These are phyloP conservation scores for Phenganax subtilis DNA, from an alignment of 92 coral and sea anemone genomes.

Conservation along the genomic window DNA sequence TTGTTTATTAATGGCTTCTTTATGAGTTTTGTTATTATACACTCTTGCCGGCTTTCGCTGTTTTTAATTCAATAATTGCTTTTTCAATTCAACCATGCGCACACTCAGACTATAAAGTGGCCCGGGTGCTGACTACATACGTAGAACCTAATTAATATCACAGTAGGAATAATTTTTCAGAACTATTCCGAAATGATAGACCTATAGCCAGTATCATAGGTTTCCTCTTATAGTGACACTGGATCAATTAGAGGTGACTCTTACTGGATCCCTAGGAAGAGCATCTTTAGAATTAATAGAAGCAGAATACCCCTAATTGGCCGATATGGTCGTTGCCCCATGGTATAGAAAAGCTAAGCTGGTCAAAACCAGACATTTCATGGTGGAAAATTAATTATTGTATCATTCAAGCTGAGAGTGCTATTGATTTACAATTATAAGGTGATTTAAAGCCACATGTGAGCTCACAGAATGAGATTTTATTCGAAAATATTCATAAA, in stretches of 20 bases:
- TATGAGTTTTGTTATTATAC: not conserved
- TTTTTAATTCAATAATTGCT: not conserved
- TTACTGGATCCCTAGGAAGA: too few relatives aligned
- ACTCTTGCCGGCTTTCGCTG: not conserved
- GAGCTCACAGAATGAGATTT: not conserved
- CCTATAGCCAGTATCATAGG: too few relatives aligned
- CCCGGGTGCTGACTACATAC: not conserved
- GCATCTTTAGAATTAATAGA: too few relatives aligned
- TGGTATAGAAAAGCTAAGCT: too few relatives aligned
- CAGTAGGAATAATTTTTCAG: not conserved
- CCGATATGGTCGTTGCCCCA: too few relatives aligned
- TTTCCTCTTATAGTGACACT: too few relatives aligned
- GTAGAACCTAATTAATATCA: not conserved
- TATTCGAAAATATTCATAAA: not conserved
- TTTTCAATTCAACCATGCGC: not conserved
- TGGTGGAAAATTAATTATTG: not conserved
- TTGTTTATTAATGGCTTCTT: not conserved
- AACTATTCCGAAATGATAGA: too few relatives aligned
- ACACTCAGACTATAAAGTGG: conserved; percentile 1
- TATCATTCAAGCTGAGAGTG: not conserved
- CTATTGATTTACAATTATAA: not conserved
- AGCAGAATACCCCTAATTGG: too few relatives aligned
- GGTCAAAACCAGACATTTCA: not conserved
- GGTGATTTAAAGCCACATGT: not conserved
- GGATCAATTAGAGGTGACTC: too few relatives aligned